These are phyloP conservation scores for Ormyrus thymus DNA, from an alignment of 2,888 invertebrate species.

Conservation along the genomic window DNA sequence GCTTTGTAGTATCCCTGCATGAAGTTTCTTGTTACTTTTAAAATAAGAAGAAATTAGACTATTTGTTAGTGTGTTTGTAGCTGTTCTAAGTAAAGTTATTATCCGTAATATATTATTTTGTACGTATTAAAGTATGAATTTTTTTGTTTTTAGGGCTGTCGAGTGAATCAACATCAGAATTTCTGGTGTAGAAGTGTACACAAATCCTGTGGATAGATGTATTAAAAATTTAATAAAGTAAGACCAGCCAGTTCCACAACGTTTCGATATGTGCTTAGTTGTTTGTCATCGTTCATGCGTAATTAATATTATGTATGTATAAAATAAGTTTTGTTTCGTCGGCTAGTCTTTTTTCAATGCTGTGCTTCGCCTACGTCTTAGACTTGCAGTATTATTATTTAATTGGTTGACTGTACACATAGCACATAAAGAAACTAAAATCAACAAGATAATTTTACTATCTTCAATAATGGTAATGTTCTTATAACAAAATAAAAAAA, in stretches of 20 bases:
- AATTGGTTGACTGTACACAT: constrained; percentile 50
- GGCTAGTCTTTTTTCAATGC: constrained; percentile 53
- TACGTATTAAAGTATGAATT: constrained; percentile 4
- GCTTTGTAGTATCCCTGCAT: no score
- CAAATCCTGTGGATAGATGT: constrained; percentile 62
- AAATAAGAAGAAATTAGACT: constrained; percentile 12
- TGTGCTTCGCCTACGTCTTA: constrained; percentile 49
- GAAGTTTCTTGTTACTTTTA: no score
- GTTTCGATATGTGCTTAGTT: constrained; percentile 53
- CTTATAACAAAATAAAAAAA: constrained; percentile 24
- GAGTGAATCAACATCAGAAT: constrained; percentile 64
- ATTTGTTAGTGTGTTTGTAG: background rate
- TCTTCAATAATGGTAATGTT: constrained; percentile 48
- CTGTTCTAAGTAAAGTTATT: constrained; percentile 52
- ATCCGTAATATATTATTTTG: background rate
- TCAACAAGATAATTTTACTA: constrained; percentile 47
- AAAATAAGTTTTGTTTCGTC: constrained; percentile 45
- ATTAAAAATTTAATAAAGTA: constrained; percentile 55
- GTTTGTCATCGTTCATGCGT: constrained; percentile 43
- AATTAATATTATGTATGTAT: constrained; percentile 34
- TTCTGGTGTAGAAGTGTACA: constrained; percentile 57
- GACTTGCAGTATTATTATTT: constrained; percentile 55
- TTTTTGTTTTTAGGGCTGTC: constrained; percentile 64
- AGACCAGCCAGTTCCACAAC: constrained; percentile 40
- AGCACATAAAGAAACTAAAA: constrained; percentile 52